Percentiles rank a stretch among this genome's conserved stretches.
These are phyloP conservation scores for Euspilapteryx auroguttella DNA, from an alignment of 2,888 invertebrate genomes.

Conservation along the genomic window DNA sequence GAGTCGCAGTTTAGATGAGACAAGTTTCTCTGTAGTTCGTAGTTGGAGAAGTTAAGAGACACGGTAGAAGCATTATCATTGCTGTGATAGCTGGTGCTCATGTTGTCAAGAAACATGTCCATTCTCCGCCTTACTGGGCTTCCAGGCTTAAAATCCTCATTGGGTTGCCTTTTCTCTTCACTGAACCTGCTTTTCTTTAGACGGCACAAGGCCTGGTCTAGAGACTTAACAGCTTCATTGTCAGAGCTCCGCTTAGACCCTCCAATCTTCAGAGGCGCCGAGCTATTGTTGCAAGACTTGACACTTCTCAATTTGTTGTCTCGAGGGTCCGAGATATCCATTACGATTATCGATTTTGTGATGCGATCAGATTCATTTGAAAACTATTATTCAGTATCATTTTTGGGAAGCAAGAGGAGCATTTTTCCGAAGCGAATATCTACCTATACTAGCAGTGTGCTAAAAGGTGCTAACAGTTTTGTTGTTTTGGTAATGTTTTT, in stretches of 20 bases:
- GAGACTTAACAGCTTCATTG: slow-evolving; percentile 29
- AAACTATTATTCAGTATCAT: too few species aligned
- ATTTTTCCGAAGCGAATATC: too few species aligned
- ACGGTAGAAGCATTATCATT: slow-evolving; percentile 28
- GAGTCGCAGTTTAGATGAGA: slow-evolving; percentile 36
- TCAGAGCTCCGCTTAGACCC: slow-evolving; percentile 12
- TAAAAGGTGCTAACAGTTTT: too few species aligned
- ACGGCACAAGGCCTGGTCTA: slow-evolving; percentile 27
- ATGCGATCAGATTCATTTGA: too few species aligned
- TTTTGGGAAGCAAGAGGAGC: too few species aligned
- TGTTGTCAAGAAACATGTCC: slow-evolving; percentile 23
- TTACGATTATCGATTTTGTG: too few species aligned
- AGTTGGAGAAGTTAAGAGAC: slow-evolving; percentile 47
- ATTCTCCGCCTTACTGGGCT: slow-evolving; percentile 11
- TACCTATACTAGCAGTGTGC: too few species aligned
- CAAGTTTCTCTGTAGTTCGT: slow-evolving; percentile 38
- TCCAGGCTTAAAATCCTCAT: too few species aligned
- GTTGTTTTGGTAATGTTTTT: too few species aligned
- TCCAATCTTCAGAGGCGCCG: not conserved
- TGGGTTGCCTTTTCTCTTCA: slow-evolving; percentile 23
- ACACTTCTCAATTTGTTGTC: too few species aligned
- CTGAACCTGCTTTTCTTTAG: slow-evolving; percentile 34
- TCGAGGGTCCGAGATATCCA: too few species aligned
- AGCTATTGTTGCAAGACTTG: slow-evolving; percentile 25
- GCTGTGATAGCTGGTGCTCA: slow-evolving; percentile 11